phyloP scores from a whole-genome alignment of 2,113 vertebrate species.

The Neotoma lepida region DNA sequence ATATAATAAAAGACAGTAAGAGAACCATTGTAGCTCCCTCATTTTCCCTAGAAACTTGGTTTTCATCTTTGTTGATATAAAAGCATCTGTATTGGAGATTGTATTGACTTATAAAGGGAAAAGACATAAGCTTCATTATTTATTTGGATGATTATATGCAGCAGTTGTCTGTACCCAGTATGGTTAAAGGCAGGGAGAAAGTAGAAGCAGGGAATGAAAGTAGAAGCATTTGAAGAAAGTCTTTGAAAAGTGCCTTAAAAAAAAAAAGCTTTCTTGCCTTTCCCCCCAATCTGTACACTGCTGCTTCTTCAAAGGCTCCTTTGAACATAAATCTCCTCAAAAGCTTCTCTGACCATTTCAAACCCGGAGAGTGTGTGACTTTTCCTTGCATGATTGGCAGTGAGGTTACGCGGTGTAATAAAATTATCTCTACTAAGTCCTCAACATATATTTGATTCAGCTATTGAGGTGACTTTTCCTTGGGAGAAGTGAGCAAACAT shows the following conservation, averaged over 20 bases:
- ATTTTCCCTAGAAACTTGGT: background rate
- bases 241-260: background rate
- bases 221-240: conserved; percentile 23
- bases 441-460: background rate
- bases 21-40: background rate
- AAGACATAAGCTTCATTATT: background rate
- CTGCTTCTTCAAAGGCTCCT: conserved; percentile 32
- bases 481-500: background rate
- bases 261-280: background rate
- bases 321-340: conserved; percentile 48
- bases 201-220: background rate
- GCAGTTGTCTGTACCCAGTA: background rate
- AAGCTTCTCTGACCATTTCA: conserved; percentile 43
- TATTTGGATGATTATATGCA: conserved; percentile 1
- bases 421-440: conserved; percentile 39
- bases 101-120: background rate
- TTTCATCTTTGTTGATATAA: background rate
- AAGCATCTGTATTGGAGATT: conserved; percentile 27
- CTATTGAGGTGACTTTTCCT: background rate
- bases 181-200: conserved; percentile 12
- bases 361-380: background rate
- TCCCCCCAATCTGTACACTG: background rate
- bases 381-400: conserved; percentile 32
- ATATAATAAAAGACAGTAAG: background rate
- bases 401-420: background rate